Percentiles rank a stretch among this genome's conserved stretches.
Conservation (phyloP, 2,797 vertebrate species). For the Potorous gilbertii region DNA sequence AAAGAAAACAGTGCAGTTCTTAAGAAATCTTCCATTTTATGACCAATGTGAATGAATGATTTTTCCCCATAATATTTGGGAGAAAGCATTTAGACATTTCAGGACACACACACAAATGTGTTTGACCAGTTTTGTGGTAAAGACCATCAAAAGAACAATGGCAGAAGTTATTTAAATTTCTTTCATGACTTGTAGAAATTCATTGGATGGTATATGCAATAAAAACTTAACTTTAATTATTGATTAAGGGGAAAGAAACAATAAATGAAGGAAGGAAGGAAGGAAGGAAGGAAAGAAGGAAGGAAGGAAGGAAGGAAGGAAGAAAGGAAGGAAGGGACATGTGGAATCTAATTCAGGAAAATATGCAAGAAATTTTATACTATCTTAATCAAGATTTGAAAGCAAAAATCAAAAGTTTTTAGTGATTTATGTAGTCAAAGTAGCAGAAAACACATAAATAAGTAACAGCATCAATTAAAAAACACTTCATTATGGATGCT, state of each 20-base stretch:
- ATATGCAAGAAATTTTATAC: background rate
- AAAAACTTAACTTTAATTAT: background rate
- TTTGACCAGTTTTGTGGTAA: background rate
- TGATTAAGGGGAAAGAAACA: background rate
- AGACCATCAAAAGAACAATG: background rate
- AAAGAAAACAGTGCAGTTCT: background rate
- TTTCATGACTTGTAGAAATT: background rate
- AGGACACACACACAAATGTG: background rate
- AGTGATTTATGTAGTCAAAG: background rate
- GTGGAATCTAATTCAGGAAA: background rate
- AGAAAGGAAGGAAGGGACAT: background rate
- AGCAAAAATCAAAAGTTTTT: background rate
- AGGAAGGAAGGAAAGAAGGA: too few relatives aligned
- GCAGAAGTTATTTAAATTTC: background rate
- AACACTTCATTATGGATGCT: background rate
- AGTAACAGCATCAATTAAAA: background rate
- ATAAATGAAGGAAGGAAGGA: too few relatives aligned
- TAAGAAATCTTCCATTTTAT: background rate
- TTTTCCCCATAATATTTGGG: background rate
- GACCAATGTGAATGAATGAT: background rate
- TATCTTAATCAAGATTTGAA: background rate
- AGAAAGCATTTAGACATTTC: background rate
- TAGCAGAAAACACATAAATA: background rate
- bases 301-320: too few relatives aligned
- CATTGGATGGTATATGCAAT: background rate